phyloP scores from a whole-genome alignment of 2,888 invertebrate species.

The Tipula unca region DNA sequence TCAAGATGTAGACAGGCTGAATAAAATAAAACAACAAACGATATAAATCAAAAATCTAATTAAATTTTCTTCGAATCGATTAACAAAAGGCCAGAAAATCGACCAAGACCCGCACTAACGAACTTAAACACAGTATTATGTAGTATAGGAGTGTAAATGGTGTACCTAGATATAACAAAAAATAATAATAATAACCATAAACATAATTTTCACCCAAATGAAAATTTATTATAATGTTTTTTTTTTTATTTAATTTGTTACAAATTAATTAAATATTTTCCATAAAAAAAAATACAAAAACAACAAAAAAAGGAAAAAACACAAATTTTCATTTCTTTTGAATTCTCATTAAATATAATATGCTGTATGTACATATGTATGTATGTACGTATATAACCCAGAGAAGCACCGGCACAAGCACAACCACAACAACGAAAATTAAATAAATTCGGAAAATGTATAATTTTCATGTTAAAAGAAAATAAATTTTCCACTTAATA shows the following conservation, averaged over 20 bases:
- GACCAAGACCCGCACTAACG: not conserved
- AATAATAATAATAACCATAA: not conserved
- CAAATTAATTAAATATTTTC: conserved; percentile 8
- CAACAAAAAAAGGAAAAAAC: not conserved
- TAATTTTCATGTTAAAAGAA: not conserved
- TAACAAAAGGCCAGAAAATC: not conserved
- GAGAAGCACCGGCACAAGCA: not conserved
- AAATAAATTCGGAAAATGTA: not conserved
- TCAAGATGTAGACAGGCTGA: not conserved
- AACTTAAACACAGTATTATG: not conserved
- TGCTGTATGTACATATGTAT: not conserved
- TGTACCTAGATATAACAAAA: not conserved
- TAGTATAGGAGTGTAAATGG: not conserved
- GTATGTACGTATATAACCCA: not conserved
- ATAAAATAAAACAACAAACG: not conserved
- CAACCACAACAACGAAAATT: not conserved
- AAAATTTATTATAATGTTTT: not conserved
- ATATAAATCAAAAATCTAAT: not conserved
- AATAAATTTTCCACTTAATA: not conserved
- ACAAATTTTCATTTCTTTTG: not conserved
- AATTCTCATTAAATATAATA: not conserved
- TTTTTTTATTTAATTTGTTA: not conserved
- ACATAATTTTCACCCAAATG: not conserved
- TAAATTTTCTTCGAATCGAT: not conserved
- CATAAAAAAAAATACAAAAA: not conserved